Percentiles rank a stretch among this genome's conserved stretches.
phyloP scores from a whole-genome alignment of 2,113 vertebrate species.

The Vimba vimba region DNA sequence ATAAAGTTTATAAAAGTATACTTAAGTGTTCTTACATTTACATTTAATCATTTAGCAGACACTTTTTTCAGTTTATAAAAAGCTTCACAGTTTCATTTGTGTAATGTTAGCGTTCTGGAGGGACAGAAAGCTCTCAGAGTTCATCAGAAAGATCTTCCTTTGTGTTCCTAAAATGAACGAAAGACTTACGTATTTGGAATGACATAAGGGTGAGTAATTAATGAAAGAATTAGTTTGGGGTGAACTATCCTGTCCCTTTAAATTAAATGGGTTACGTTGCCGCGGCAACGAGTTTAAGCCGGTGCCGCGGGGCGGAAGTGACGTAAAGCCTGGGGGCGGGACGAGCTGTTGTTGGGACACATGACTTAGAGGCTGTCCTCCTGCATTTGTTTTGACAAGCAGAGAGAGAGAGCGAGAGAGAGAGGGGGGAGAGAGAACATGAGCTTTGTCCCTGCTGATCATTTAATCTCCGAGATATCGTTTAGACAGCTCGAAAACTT shows the following conservation, averaged over 20 bases:
- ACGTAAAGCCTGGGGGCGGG: constrained; percentile 50
- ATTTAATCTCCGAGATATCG: constrained; percentile 21
- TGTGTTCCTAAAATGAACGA: no score
- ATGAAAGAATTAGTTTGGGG: no score
- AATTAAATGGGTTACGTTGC: constrained; percentile 60
- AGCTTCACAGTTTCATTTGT: no score
- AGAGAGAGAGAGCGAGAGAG: constrained; percentile 48
- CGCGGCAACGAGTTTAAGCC: constrained; percentile 70
- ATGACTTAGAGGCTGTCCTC: constrained; percentile 72
- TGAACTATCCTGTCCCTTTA: no score
- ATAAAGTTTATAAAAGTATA: background rate
- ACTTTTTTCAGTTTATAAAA: no score
- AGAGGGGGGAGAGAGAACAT: constrained; percentile 4
- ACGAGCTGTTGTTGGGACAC: constrained; percentile 72
- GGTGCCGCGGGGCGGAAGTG: constrained; percentile 68
- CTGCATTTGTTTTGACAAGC: constrained; percentile 82
- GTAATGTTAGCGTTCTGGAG: no score
- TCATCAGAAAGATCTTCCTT: no score
- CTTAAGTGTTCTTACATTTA: no score
- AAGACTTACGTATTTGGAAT: no score
- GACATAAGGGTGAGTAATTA: no score
- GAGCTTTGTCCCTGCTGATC: constrained; percentile 16
- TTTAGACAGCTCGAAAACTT: constrained; percentile 9
- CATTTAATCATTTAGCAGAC: no score
- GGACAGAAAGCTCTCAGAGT: no score